phyloP scores from a whole-genome alignment of 1,140 invertebrate genomes.

The Drosophila pandora region DNA sequence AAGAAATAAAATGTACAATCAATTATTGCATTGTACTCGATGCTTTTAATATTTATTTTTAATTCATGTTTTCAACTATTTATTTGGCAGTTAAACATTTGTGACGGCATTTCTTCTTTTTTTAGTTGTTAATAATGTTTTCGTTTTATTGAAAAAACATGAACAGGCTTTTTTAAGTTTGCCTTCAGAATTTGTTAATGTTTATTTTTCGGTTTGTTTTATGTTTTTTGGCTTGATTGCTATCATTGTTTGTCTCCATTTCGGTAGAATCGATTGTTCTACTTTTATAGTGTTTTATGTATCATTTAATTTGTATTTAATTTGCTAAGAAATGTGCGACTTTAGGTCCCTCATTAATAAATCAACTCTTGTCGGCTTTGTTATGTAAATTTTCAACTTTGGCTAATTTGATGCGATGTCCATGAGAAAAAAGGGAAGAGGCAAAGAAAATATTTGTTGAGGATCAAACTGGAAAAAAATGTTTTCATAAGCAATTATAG shows the following conservation, averaged over 20 bases:
- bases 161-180: conserved; percentile 48
- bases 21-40: conserved; percentile 53
- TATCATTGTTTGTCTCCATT: conserved; percentile 25
- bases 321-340: conserved; percentile 25
- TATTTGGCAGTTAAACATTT: conserved; percentile 30
- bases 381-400: conserved; percentile 57
- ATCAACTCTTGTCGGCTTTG: conserved; percentile 59
- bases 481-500: conserved; percentile 40
- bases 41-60: conserved; percentile 23
- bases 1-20: conserved; percentile 42
- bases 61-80: conserved; percentile 18
- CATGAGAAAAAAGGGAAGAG: conserved; percentile 2
- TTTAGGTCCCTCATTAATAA: conserved; percentile 43
- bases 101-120: conserved; percentile 56
- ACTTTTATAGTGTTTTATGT: conserved; percentile 25
- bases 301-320: conserved; percentile 36
- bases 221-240: conserved; percentile 28
- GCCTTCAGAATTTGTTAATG: conserved; percentile 17
- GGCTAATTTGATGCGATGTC: conserved; percentile 29
- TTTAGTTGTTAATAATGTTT: conserved; percentile 18
- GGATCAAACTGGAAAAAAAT: conserved; percentile 20
- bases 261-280: conserved; percentile 19
- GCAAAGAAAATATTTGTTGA: conserved; percentile 24
- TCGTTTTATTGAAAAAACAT: conserved; percentile 2
- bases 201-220: conserved; percentile 7